phyloP scores from a whole-genome alignment of 2,113 vertebrate genomes.

The Buteo buteo region DNA sequence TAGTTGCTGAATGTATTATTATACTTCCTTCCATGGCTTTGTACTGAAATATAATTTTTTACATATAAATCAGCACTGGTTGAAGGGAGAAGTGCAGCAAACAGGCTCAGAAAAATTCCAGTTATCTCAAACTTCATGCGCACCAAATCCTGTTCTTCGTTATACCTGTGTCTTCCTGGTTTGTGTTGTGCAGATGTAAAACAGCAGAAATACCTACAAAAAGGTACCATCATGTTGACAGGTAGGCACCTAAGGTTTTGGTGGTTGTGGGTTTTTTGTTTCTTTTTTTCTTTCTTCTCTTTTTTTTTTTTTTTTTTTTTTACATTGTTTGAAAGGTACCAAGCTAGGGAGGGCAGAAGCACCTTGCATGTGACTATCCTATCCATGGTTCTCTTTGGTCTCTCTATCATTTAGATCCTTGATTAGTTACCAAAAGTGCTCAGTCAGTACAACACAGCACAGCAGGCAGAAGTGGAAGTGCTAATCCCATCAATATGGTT shows the following conservation, averaged over 20 bases:
- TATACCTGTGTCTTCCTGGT: background rate
- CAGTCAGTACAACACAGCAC: background rate
- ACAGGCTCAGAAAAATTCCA: background rate
- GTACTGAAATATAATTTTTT: background rate
- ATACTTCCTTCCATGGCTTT: background rate
- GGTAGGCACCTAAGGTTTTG: background rate
- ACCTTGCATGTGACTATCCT: background rate
- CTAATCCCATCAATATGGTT: background rate
- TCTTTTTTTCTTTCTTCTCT: fast-evolving
- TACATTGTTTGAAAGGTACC: background rate
- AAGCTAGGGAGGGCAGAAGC: background rate
- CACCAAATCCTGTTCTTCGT: background rate
- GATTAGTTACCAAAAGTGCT: background rate
- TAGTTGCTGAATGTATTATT: background rate
- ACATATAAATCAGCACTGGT: background rate
- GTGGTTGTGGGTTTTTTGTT: background rate
- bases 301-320: too few relatives aligned
- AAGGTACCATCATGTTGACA: fast-evolving
- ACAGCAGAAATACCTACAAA: background rate
- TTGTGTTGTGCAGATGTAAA: background rate
- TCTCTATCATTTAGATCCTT: background rate
- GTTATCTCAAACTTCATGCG: background rate
- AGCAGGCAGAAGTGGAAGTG: background rate
- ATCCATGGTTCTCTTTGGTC: background rate
- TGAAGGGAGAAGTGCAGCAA: background rate